A percentile compares a stretch with the other conserved stretches of the same genome.
phyloP scores from a whole-genome alignment of 2,113 vertebrate species.

The Coreoperca whiteheadi region DNA sequence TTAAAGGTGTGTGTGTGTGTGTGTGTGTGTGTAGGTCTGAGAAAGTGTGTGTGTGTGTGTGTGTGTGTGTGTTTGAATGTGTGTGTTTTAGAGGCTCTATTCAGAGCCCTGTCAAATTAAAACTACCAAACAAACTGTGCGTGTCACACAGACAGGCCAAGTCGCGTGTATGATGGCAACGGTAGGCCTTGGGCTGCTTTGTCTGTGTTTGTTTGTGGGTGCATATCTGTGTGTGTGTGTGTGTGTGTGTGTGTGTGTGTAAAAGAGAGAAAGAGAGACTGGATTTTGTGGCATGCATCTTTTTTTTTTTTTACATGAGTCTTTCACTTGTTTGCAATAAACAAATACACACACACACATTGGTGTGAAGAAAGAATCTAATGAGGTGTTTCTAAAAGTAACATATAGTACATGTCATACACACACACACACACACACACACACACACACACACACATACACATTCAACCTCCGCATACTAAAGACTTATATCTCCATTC shows the following conservation, averaged over 20 bases:
- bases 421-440: neutral
- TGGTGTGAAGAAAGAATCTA: slow-evolving; percentile 34
- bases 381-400: slow-evolving; percentile 50
- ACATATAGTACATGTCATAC: neutral
- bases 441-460: neutral
- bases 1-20: slow-evolving; percentile 80
- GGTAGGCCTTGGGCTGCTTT: slow-evolving; percentile 71
- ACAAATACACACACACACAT: slow-evolving; percentile 56
- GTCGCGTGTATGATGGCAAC: slow-evolving; percentile 61
- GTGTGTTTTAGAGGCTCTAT: slow-evolving; percentile 73
- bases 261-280: slow-evolving; percentile 16
- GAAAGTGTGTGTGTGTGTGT: slow-evolving; percentile 29
- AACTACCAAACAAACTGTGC: slow-evolving; percentile 85
- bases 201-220: slow-evolving; percentile 75
- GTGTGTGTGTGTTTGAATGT: slow-evolving; percentile 40
- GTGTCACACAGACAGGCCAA: slow-evolving; percentile 77
- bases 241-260: slow-evolving; percentile 16
- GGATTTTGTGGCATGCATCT: slow-evolving; percentile 33
- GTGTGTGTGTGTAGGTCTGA: slow-evolving; percentile 54
- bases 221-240: slow-evolving; percentile 47
- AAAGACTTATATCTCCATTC: slow-evolving; percentile 19
- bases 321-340: slow-evolving; percentile 56
- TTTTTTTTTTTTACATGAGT: slow-evolving; percentile 52
- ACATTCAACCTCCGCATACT: neutral
- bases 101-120: slow-evolving; percentile 88